Base-by-base conservation (phyloP, 2,888 invertebrate genomes). In the Hypena proboscidalis region DNA sequence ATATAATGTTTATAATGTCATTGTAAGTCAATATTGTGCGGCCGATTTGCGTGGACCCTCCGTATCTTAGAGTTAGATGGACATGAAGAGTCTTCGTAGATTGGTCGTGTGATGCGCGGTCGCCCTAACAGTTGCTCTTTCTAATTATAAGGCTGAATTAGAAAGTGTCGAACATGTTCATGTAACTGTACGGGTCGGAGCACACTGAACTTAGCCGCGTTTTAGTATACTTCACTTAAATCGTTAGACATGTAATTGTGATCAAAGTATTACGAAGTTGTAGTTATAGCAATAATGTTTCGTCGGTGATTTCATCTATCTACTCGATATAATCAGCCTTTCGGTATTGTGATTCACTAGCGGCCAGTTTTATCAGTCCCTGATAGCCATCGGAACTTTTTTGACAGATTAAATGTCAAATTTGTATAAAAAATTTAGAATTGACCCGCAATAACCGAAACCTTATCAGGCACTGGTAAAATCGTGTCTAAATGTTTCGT, bases 71-170 rank as follows among this genome's bases (percentile, higher is more conserved):
- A 4, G 5, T 4, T 32, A 38, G 31, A 35, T 51, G 11, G 4
- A n/a, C n/a, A n/a, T n/a, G 2, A 21, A 27, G 49, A 37, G 45
- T 43, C 46, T 26, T 2, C 31, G 3, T 25, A 43, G 9, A 43
- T 23, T 21, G 49, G 45, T 20, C 42, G 52, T 14, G 17, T 30
- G 39, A 38, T 43, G 27, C 79, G 85, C 84, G 84, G 63, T 83
- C 85, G 86, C 84, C 82, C 78, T 60, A 67, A 46, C 71, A 56
- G 58, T 79, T 80, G 80, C 75, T 78, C 85, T 90, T 90, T 90
- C 90, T 90, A 87, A 90, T 88, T 80, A 70, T 79, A 89, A 90
- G 90, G 90, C 90, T 90, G 90, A 82, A 81, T 90, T 89, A 87
- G 90, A 87, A 88, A 90, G 84, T 84, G 84, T 83, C 84, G 80